These are phyloP conservation scores for Nannospalax galili DNA, from an alignment of 2,113 vertebrate genomes.

Conservation along the genomic window DNA sequence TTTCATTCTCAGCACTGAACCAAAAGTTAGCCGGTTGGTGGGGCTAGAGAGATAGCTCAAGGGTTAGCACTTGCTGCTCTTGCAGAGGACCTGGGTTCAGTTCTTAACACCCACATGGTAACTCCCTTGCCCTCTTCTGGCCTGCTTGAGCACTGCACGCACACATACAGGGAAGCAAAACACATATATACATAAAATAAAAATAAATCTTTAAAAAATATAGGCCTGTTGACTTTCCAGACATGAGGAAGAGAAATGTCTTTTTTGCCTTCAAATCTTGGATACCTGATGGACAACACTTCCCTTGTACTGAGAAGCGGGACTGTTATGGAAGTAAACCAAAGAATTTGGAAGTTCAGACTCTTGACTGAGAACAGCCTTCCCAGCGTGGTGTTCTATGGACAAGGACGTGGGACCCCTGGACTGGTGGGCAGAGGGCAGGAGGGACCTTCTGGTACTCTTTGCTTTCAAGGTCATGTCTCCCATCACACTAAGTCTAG, in stretches of 20 bases:
- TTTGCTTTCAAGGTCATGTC: background rate
- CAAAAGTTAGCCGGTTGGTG: too few species aligned
- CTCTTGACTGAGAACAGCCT: background rate
- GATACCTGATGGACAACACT: background rate
- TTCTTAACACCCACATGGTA: too few species aligned
- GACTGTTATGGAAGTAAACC: background rate
- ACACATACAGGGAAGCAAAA: too few species aligned
- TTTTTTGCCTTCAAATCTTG: background rate
- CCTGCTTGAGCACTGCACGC: too few species aligned
- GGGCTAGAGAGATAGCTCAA: too few species aligned
- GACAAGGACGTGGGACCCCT: background rate
- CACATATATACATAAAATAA: too few species aligned
- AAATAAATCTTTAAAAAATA: too few species aligned
- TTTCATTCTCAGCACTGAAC: background rate
- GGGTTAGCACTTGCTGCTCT: too few species aligned
- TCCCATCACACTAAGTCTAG: background rate
- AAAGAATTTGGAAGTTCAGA: too few species aligned
- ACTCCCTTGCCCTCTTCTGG: too few species aligned
- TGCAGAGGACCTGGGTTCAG: too few species aligned
- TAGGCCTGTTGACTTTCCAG: background rate
- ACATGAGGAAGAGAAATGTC: background rate
- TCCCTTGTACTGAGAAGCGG: background rate
- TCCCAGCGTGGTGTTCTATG: background rate
- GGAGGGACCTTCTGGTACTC: background rate
- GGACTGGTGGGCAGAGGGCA: accelerated